Evolutionary conservation across 2,113 vertebrate species (phyloP).

Genomic region (Typhlomys cinereus): DNA sequence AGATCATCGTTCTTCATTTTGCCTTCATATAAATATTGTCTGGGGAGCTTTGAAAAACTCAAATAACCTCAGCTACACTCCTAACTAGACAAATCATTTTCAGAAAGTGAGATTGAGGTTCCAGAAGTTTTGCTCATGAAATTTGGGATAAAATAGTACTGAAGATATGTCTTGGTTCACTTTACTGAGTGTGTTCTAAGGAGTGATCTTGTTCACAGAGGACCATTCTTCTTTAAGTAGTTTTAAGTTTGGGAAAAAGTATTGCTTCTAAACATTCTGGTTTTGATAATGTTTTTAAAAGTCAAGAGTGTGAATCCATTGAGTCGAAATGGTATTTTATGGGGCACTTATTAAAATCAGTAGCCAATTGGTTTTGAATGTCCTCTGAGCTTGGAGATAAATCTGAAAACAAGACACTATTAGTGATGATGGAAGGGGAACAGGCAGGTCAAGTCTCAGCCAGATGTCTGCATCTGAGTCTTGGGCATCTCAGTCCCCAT

Average conservation of each 20-base stretch:
- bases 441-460: background rate
- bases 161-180: background rate
- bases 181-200: background rate
- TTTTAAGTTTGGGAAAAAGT: background rate
- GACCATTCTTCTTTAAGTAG: slow-evolving; percentile 21
- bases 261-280: slow-evolving; percentile 32
- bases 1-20: background rate
- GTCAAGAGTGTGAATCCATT: background rate
- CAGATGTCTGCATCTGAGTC: background rate
- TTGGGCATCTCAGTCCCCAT: background rate
- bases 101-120: background rate
- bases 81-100: background rate
- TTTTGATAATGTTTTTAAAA: slow-evolving; percentile 35
- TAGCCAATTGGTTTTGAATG: background rate
- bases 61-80: background rate
- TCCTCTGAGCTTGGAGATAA: background rate
- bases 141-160: background rate
- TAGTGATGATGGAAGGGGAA: background rate
- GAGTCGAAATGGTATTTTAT: background rate
- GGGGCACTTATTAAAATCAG: background rate
- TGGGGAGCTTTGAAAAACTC: background rate
- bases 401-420: background rate
- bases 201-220: background rate
- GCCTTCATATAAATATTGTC: background rate
- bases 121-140: background rate